These are phyloP conservation scores for Metacarcinus magister DNA, from an alignment of 2,888 invertebrate species.

Conservation along the genomic window DNA sequence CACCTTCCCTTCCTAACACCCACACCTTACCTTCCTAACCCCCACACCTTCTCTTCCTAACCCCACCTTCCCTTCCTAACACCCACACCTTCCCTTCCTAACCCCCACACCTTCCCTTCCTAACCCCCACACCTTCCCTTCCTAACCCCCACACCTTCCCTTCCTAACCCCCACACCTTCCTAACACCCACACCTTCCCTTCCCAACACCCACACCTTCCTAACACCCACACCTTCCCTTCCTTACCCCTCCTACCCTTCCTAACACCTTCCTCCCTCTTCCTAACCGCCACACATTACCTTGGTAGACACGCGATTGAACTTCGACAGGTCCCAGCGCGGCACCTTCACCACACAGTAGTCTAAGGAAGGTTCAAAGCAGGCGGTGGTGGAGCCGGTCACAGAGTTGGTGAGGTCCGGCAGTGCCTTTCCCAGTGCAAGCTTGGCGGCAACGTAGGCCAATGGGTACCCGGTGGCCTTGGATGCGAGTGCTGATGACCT, in stretches of 20 bases:
- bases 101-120: too few relatives aligned
- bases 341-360: slow-evolving; percentile 99
- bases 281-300: slow-evolving; percentile 86
- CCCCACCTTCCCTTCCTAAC: too few relatives aligned
- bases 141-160: too few relatives aligned
- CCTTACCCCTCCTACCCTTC: background rate
- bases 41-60: too few relatives aligned
- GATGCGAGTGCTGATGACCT: slow-evolving; percentile 99
- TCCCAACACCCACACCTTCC: too few relatives aligned
- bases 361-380: slow-evolving; percentile 99
- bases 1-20: too few relatives aligned
- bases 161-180: too few relatives aligned
- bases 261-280: background rate
- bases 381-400: slow-evolving; percentile 94
- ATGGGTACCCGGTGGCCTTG: slow-evolving; percentile 99
- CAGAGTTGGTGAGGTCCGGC: slow-evolving; percentile 95
- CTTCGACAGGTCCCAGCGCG: slow-evolving; percentile 98
- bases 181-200: too few relatives aligned
- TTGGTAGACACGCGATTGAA: slow-evolving; percentile 97
- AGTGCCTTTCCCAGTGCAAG: slow-evolving; percentile 94
- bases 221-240: background rate
- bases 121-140: too few relatives aligned
- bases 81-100: too few relatives aligned
- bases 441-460: slow-evolving; percentile 99
- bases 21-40: too few relatives aligned